Evolutionary conservation across 2,113 vertebrate genomes (phyloP), one percentile per base, ranked within the genome.

Genomic region (Cynopterus brachyotis): DNA sequence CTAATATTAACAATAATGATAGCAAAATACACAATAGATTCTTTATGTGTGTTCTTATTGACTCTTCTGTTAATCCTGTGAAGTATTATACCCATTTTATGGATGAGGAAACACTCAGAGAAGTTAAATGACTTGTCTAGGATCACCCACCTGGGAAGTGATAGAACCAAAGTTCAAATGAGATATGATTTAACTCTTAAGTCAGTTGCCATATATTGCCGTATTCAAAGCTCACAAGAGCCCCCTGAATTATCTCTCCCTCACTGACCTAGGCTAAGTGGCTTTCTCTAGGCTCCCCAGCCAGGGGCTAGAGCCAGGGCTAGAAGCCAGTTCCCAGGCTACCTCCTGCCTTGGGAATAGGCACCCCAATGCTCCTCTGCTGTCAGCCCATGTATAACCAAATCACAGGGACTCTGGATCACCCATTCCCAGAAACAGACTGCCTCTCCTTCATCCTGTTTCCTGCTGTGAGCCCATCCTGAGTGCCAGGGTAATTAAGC

Each of bases 31-130:
- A 26, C 6, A 47, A 9, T 72, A 64, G 19, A 16, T 76, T 93
- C 66, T 92, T 83, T 30, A 78, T 6, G 13, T 50, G 26, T 42
- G 50, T 93, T 59, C 78, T 92, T 37, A 30, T 12, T 66, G 64
- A 37, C 62, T 78, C 32, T 60, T 50, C n/a, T n/a, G 8, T 69
- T 72, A 79, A 67, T 28, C 17, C 62, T 78, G 11, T 95, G 66
- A 88, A 22, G 35, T 66, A 4, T 15, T n/a, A 62, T 16, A 55
- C 53, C 45, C 28, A 13, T 60, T 82, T 73, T 69, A 86, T 76
- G 67, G 19, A 62, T 81, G 50, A 92, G 73, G 62, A 94, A 86
- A 42, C 55, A 64, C 73, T 92, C 55, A 79, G 72, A 79, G 70
- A 79, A 69, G 37, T 67, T 86, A 85, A 40, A 26, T 82, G 40